A percentile compares a stretch with the other conserved stretches of the same genome.
Conservation (phyloP, 2,888 invertebrate genomes). For the Clanis bilineata region DNA sequence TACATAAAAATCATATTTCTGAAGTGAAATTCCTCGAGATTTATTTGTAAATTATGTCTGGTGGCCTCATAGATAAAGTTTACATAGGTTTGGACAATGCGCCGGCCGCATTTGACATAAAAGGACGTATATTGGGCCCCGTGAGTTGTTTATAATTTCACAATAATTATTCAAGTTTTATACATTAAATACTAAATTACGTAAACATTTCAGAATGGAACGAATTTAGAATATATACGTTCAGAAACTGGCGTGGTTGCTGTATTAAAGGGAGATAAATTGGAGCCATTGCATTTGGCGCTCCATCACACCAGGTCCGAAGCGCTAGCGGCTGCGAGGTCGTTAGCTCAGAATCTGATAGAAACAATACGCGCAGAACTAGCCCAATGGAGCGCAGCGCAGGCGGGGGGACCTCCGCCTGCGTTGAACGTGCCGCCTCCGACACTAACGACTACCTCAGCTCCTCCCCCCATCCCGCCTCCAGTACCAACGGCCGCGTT, state of each 20-base stretch:
- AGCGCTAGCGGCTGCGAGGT: slow-evolving; percentile 86
- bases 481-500: slow-evolving; percentile 58
- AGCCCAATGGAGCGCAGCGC: slow-evolving; percentile 74
- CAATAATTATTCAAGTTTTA: not conserved
- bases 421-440: slow-evolving; percentile 71
- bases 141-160: slow-evolving; percentile 51
- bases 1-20: slow-evolving; percentile 35
- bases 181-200: not conserved
- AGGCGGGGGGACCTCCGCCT: slow-evolving; percentile 69
- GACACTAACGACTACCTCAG: slow-evolving; percentile 58
- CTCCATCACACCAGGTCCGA: slow-evolving; percentile 88
- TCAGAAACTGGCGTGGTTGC: slow-evolving; percentile 90
- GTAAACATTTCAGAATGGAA: slow-evolving; percentile 78
- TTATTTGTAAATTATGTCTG: slow-evolving; percentile 61
- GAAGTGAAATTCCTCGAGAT: slow-evolving; percentile 37
- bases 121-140: slow-evolving; percentile 87
- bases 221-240: slow-evolving; percentile 89
- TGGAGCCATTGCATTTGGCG: slow-evolving; percentile 88
- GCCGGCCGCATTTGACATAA: slow-evolving; percentile 88
- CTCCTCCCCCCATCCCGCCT: slow-evolving; percentile 59
- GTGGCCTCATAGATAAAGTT: slow-evolving; percentile 85
- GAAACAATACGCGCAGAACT: slow-evolving; percentile 87
- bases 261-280: slow-evolving; percentile 85
- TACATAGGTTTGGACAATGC: slow-evolving; percentile 90
- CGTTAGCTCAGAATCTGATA: slow-evolving; percentile 88